Evolutionary conservation across 2,888 invertebrate species (phyloP).

Genomic region (Amiota communis): DNA sequence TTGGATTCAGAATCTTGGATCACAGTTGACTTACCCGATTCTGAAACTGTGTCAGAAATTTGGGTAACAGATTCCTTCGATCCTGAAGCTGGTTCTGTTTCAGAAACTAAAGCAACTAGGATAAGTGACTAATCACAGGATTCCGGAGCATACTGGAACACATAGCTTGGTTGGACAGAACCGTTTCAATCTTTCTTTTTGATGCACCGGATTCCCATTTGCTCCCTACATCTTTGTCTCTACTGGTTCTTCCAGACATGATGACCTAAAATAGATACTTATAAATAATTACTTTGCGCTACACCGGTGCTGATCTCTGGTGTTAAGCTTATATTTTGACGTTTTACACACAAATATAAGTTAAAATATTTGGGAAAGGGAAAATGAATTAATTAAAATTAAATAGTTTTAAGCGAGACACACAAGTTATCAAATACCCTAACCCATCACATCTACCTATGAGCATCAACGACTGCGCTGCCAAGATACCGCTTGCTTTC

Average conservation of each 20-base stretch:
- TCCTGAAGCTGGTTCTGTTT: conserved; percentile 5
- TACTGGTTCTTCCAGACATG: not conserved
- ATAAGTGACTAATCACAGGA: not conserved
- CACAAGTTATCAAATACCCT: no score
- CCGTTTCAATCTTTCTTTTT: not conserved
- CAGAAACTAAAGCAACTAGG: not conserved
- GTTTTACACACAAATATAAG: no score
- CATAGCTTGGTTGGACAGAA: conserved; percentile 1
- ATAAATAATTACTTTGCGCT: no score
- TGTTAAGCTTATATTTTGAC: no score
- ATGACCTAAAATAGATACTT: conserved; percentile 1
- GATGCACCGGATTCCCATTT: not conserved
- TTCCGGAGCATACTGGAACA: not conserved
- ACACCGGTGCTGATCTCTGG: no score
- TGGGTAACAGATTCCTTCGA: conserved; percentile 3
- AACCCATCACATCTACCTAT: no score
- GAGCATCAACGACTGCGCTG: no score
- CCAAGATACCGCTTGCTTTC: no score
- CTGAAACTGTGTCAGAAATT: conserved; percentile 1
- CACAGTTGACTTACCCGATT: not conserved
- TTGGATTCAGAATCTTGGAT: conserved; percentile 2
- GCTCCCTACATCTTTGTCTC: not conserved
- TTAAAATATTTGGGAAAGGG: no score
- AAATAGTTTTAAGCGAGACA: no score
- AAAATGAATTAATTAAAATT: no score